Evolutionary conservation across 1,140 invertebrate genomes (phyloP), one percentile per base, ranked within the genome.

Genomic region (Zaprionus davidi): DNA sequence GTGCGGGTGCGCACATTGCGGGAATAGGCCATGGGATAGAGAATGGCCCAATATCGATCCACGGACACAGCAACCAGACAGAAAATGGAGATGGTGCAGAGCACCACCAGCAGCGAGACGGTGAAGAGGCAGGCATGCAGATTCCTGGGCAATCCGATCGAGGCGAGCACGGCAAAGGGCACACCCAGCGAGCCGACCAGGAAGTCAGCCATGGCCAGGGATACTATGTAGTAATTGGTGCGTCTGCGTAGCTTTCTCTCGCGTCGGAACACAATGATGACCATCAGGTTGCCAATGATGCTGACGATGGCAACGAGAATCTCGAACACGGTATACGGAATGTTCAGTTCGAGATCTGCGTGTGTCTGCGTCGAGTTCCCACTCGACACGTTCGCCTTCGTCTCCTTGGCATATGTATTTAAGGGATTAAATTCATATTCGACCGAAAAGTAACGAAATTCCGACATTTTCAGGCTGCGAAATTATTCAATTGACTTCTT

Each of bases 21-120:
- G 0, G 97, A 97, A 92, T 98, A 98, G 69, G 96, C 96, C 95
- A 98, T 96, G 0, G 97, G 97, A 93, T 97, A 95, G 0, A 98
- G 94, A 71, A 98, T 98, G 13, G 97, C 97, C 97, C 97, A 98
- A 92, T 98, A 98, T 46, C 97, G 94, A 94, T 98, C 97, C 65
- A 98, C 95, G 20, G 97, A 97, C 4, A 98, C 97, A 3, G 97
- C 97, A 1, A 98, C 96, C 80, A 98, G 93, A 91, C 97, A 97
- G 87, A 98, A 97, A 74, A 98, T 98, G 78, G 97, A 98, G 79
- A 97, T 97, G 36, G 97, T 98, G 86, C 97, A 98, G 26, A 98
- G 93, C 46, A 98, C 96, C 64, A 98, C 95, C 70, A 98, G 94
- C 36, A 98, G 93, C 0, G 97, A 98, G 5, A 97, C 95, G n/a